phyloP scores from a whole-genome alignment of 1,140 invertebrate species.

The Hetaerina americana region DNA sequence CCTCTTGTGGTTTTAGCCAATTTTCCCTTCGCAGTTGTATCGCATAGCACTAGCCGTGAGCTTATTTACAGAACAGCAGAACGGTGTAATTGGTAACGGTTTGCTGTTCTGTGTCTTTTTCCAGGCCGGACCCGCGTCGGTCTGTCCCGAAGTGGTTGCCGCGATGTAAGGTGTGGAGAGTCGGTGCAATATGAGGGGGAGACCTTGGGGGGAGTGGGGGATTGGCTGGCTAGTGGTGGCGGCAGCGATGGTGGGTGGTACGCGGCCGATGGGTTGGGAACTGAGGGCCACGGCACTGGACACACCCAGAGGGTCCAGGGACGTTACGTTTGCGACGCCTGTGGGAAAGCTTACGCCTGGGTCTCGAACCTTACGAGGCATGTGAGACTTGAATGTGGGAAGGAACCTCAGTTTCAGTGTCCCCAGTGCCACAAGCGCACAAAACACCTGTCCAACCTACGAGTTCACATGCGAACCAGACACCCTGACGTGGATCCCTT shows the following conservation, averaged over 20 bases:
- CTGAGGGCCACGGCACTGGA: neutral
- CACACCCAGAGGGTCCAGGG: conserved; percentile 10
- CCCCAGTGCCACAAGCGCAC: conserved; percentile 32
- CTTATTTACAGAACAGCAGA: neutral
- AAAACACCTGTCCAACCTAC: conserved; percentile 18
- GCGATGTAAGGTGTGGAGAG: neutral
- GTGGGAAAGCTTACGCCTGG: conserved; percentile 41
- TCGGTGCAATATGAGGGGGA: neutral
- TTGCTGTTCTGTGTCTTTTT: neutral
- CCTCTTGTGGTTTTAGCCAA: no score
- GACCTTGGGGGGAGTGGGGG: neutral
- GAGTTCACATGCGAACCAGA: neutral
- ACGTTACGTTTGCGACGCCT: conserved; percentile 18
- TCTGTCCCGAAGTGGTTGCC: neutral
- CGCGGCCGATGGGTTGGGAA: neutral
- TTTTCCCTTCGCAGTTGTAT: no score
- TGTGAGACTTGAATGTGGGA: conserved; percentile 48
- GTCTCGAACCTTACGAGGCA: conserved; percentile 46
- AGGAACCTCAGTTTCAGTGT: conserved; percentile 30
- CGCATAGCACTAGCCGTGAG: neutral
- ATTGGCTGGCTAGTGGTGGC: neutral
- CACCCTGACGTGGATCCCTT: neutral
- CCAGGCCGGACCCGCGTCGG: neutral
- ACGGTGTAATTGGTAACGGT: neutral
- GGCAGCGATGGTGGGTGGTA: neutral